Base-by-base conservation (phyloP, 2,888 invertebrate genomes). In the Acrobasis suavella region DNA sequence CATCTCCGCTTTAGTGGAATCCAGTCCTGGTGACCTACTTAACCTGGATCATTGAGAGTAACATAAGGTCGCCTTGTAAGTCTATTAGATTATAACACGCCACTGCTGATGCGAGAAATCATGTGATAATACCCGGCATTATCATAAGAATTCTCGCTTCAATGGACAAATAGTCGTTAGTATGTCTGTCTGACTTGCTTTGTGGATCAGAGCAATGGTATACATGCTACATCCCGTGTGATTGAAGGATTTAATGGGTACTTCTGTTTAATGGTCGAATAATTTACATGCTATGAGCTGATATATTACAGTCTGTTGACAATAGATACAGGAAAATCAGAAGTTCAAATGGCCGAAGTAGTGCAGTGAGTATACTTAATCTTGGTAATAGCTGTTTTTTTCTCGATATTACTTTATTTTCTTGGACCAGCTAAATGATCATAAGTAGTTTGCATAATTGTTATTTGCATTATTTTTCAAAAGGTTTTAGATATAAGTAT, bases 51-150 rank as follows among this genome's bases (percentile, higher is more conserved):
- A 49, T 51, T 51, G 38, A 22, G 37, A 58, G 60, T 61, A 32
- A 54, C 46, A 32, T n/a, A 14, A 56, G 14, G 32, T 59, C 15
- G 1, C 1, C 14, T 38, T 15, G 38, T 56, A 56, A 56, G 14
- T 56, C 56, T 56, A 56, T 56, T 56, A 56, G 56, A 42, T 56
- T 56, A 42, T 56, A 56, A 46, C 56, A 42, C 56, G 42, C 39
- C 17, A 42, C 42, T 56, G 14, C 17, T 46, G 56, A 56, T 56
- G 56, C 56, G 56, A 56, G 56, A 56, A 56, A 56, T 56, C 56
- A 22, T 56, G 39, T 17, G 56, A 17, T 56, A 46, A 56, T 56
- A 42, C 56, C 17, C 10, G 9, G 42, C 22, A 56, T 56, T 56
- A 56, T 12, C 56, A 56, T 56, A 56, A 17, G 42, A 56, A 49